Base-by-base conservation (phyloP, 2,113 vertebrate genomes). In the Grallaria varia region DNA sequence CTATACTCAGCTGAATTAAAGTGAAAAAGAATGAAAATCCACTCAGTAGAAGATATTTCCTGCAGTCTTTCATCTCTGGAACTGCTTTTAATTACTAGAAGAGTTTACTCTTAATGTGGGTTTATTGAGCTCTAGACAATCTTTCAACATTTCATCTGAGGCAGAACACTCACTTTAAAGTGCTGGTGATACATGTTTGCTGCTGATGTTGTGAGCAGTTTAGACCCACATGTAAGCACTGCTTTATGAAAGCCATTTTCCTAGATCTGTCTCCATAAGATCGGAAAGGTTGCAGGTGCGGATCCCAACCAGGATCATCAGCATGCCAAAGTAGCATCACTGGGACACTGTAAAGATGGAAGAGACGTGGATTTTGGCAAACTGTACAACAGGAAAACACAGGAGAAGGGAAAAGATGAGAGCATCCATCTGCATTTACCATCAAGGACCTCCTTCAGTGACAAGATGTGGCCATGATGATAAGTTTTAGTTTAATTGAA, bases 31-130 rank as follows among this genome's bases (percentile, higher is more conserved):
- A 90, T 56, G 15, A 77, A 91, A 89, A 83, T 59, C 30, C 55
- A 69, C n/a, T 74, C 37, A 8, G 8, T 49, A 63, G 45, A 71
- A 74, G 35, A 59, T 31, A 71, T 50, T 94, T 89, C 63, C 58
- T 85, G 27, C 15, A 47, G 58, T 28, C 47, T 93, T 94, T 90
- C 56, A 64, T 92, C 31, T 75, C 58, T 58, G 64, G 35, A 89
- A 93, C 84, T 78, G 58, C 27, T 90, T 96, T 80, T 92, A 86
- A 94, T 96, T 77, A 64, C 17, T 84, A 21, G 21, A 74, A 56
- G 52, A 84, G 13, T 77, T 96, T 86, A 28, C 27, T 71, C 39
- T 30, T 93, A 81, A 64, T 44, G 49, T 68, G 35, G 68, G 60
- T 81, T 91, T 87, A 79, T 79, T 89, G 87, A 94, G 67, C 37